A percentile compares a stretch with the other conserved stretches of the same genome.
Evolutionary conservation across 92 coral and sea anemone genomes (phyloP).

Genomic region (Zoanthus sociatus): DNA sequence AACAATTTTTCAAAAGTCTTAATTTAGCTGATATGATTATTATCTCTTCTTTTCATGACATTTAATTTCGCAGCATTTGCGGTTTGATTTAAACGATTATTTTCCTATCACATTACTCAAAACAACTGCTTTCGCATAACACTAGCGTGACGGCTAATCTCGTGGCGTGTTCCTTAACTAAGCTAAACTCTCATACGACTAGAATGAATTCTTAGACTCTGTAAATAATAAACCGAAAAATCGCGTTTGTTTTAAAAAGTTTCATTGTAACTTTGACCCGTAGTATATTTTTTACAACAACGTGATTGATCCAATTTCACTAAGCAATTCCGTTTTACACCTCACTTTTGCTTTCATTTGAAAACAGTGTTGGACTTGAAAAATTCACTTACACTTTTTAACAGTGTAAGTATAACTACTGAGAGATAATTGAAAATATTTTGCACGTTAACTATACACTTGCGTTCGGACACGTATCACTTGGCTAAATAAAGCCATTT

Average conservation of each 20-base stretch:
- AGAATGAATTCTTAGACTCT: background rate
- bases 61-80: constrained; percentile 51
- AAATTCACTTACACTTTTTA: background rate
- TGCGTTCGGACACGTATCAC: background rate
- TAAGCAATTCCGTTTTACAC: background rate
- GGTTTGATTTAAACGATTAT: constrained; percentile 49
- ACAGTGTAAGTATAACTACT: background rate
- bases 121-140: constrained; percentile 33
- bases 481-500: background rate
- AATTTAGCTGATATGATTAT: constrained; percentile 34
- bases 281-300: background rate
- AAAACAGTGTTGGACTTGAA: constrained; percentile 18
- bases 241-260: background rate
- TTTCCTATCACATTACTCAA: constrained; percentile 41
- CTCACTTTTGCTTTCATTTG: background rate
- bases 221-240: background rate
- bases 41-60: constrained; percentile 40
- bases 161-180: background rate
- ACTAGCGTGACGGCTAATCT: constrained; percentile 8
- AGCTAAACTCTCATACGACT: background rate
- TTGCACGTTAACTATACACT: background rate
- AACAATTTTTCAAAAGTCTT: background rate
- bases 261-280: background rate
- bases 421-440: background rate
- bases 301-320: background rate